These are phyloP conservation scores for Lutra lutra DNA, from an alignment of 2,797 vertebrate genomes.

Conservation along the genomic window DNA sequence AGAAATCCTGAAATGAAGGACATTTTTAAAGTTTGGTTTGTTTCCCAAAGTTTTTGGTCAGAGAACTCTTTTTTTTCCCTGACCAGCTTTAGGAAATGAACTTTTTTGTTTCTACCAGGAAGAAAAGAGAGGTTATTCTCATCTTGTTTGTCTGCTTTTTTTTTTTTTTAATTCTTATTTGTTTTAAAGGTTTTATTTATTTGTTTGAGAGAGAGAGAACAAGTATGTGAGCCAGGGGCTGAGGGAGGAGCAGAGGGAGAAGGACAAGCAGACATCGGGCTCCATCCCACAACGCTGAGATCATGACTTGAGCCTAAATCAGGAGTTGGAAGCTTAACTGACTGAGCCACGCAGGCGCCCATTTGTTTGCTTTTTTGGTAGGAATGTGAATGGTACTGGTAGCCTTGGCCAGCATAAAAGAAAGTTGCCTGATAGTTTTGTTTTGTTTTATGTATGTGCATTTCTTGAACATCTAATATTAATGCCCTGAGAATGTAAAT, in stretches of 20 bases:
- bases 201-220: not conserved
- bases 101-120: slow-evolving; percentile 22
- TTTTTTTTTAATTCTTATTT: not conserved
- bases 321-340: not conserved
- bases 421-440: not conserved
- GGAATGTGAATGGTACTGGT: not conserved
- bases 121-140: not conserved
- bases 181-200: not conserved
- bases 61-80: not conserved
- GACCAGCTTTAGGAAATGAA: not conserved
- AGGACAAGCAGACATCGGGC: not conserved
- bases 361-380: not conserved
- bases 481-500: slow-evolving; percentile 47
- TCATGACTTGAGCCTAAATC: not conserved
- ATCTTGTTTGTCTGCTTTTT: not conserved
- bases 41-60: not conserved
- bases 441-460: not conserved
- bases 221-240: not conserved
- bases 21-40: not conserved
- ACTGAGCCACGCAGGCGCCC: not conserved
- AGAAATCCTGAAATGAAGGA: not conserved
- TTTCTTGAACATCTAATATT: slow-evolving; percentile 41
- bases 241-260: not conserved
- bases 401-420: not conserved
- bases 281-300: not conserved